phyloP scores from a whole-genome alignment of 1,140 invertebrate species.

The Armadillidium nasatum region DNA sequence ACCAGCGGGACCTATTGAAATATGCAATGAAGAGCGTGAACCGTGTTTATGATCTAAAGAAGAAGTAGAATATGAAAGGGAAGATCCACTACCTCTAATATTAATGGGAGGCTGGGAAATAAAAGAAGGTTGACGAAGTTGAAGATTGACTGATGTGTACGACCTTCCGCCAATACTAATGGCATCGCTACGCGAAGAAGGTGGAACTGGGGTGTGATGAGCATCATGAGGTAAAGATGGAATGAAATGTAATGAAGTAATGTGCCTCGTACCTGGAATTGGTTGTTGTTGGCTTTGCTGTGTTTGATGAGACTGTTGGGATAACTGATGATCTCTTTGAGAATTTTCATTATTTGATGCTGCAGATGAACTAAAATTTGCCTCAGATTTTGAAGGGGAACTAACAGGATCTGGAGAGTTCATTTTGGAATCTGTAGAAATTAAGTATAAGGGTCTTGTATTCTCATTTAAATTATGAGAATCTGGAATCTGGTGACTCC shows the following conservation, averaged over 20 bases:
- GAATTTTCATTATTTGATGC: too few relatives aligned
- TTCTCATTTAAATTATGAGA: too few relatives aligned
- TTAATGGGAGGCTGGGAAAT: slow-evolving; percentile 42
- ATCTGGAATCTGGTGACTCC: too few relatives aligned
- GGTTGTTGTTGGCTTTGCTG: slow-evolving; percentile 21
- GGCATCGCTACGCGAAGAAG: slow-evolving; percentile 31
- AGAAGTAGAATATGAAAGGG: slow-evolving; percentile 43
- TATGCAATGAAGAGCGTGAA: slow-evolving; percentile 44
- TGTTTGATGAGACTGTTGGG: slow-evolving; percentile 18
- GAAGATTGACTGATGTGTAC: slow-evolving; percentile 42
- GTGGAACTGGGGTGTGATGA: slow-evolving; percentile 40
- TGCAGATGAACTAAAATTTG: too few relatives aligned
- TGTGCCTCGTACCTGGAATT: slow-evolving; percentile 42
- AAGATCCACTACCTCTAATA: slow-evolving; percentile 40
- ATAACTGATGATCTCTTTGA: not conserved
- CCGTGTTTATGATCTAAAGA: slow-evolving; percentile 43
- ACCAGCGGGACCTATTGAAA: slow-evolving; percentile 44
- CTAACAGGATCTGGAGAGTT: too few relatives aligned
- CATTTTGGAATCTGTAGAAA: too few relatives aligned
- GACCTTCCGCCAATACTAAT: slow-evolving; percentile 41
- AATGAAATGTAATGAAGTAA: slow-evolving; percentile 40
- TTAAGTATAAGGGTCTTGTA: too few relatives aligned
- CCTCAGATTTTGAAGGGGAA: too few relatives aligned
- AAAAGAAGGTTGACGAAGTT: slow-evolving; percentile 39
- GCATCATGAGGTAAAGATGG: slow-evolving; percentile 41